Percentiles rank a stretch among this genome's conserved stretches.
Conservation (phyloP, 2,797 vertebrate genomes). For the Cossypha niveicapilla region DNA sequence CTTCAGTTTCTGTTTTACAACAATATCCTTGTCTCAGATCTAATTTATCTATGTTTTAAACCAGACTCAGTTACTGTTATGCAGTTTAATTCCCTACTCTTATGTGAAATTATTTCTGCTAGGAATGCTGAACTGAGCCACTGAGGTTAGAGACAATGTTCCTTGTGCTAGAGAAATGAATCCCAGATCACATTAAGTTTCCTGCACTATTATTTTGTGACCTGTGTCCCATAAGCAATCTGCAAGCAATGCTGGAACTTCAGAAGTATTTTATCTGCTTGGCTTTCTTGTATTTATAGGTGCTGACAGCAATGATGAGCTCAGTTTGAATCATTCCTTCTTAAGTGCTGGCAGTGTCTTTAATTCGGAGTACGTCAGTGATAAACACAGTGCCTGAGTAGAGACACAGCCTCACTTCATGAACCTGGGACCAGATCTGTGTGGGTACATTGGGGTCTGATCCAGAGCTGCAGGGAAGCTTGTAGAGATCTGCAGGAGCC, state of each 20-base stretch:
- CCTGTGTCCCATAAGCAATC: background rate
- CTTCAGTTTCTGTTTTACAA: slow-evolving; percentile 2
- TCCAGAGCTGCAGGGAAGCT: background rate
- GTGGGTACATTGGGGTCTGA: background rate
- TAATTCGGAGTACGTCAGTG: background rate
- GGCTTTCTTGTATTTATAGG: background rate
- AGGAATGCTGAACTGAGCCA: background rate
- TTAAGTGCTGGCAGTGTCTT: background rate
- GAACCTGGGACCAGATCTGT: background rate
- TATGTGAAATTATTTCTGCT: background rate
- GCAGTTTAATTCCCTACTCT: background rate
- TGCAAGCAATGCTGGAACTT: background rate
- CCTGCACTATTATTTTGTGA: background rate
- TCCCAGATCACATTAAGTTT: background rate
- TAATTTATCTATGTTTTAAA: background rate
- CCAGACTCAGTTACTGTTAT: background rate
- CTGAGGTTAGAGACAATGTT: background rate
- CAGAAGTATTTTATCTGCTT: background rate
- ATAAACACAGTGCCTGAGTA: background rate
- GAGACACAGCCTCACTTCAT: background rate
- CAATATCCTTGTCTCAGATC: background rate
- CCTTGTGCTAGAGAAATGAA: background rate
- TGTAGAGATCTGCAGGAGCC: background rate
- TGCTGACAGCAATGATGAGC: background rate
- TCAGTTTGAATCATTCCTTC: background rate